Base-by-base conservation (phyloP, 2,113 vertebrate species). In the Sebastes schlegelii region DNA sequence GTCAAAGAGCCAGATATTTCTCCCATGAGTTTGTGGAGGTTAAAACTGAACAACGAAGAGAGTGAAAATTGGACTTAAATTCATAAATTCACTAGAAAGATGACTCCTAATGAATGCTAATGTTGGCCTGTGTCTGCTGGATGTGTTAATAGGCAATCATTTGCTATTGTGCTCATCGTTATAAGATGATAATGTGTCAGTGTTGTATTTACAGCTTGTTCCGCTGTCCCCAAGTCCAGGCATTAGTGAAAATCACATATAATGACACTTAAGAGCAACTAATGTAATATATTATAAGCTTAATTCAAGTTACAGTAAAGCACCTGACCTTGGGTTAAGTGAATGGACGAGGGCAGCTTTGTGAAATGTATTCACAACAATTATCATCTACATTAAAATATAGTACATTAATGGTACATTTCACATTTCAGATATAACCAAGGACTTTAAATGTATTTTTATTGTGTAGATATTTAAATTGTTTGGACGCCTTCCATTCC, bases 291-390 rank as follows among this genome's bases (percentile, higher is more conserved):
- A 54, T 69, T 57, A 3, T 1, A 23, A 19, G 5, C 11, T n/a
- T 13, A 43, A 40, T 55, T 48, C 8, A 48, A 48, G 40, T 52
- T n/a, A 34, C 34, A 34, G 34, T 34, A 46, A 63, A 72, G 11
- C 13, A 46, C 26, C 7, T 0, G 12, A 58, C 43, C 77, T 68
- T 63, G 76, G 64, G 8, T 73, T 64, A 58, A 74, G 48, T 79
- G 49, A 72, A 26, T 43, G n/a, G 55, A 66, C 26, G 9, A 8
- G 11, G 45, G 19, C 34, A 0, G 45, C 23, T 70, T 42, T 9
- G 21, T 66, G 49, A 48, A 70, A 74, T 61, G 5, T 65, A 52
- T 69, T 86, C 57, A 65, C 12, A 55, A 23, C 17, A 3, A 19
- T 23, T 58, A 0, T 52, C 7, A 14, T 13, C 26, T 10, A 40